Percentiles rank a stretch among this genome's conserved stretches.
These are phyloP conservation scores for Riparia riparia DNA, from an alignment of 2,113 vertebrate genomes.

Conservation along the genomic window DNA sequence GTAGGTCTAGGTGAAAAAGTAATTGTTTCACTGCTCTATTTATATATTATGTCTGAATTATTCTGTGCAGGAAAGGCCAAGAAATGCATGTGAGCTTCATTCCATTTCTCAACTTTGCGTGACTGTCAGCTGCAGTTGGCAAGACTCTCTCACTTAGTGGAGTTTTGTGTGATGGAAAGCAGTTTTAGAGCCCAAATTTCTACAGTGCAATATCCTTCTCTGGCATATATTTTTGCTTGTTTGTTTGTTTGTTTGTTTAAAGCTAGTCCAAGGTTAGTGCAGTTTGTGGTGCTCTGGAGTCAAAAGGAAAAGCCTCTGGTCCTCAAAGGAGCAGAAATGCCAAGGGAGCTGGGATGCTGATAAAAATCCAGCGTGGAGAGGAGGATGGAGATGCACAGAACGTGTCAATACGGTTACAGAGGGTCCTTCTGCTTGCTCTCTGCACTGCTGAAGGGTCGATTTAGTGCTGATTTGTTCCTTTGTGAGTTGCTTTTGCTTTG, in stretches of 20 bases:
- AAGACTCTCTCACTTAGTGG: slow-evolving; percentile 26
- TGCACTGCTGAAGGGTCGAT: not conserved
- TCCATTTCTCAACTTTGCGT: slow-evolving; percentile 55
- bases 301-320: not conserved
- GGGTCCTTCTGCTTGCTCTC: not conserved
- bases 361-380: not conserved
- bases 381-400: not conserved
- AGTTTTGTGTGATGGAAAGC: slow-evolving; percentile 63
- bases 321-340: not conserved
- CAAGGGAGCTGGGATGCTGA: not conserved
- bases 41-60: slow-evolving; percentile 82
- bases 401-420: rapidly evolving
- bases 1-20: slow-evolving; percentile 83
- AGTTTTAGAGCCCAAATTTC: slow-evolving; percentile 63
- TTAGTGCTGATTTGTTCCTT: not conserved
- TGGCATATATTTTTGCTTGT: slow-evolving; percentile 24
- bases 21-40: slow-evolving; percentile 83
- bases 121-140: slow-evolving; percentile 58
- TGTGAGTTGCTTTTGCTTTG: not conserved
- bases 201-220: slow-evolving; percentile 67
- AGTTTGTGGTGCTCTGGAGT: slow-evolving; percentile 18
- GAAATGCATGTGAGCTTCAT: slow-evolving; percentile 75
- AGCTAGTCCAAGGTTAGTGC: slow-evolving; percentile 43
- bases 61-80: slow-evolving; percentile 80
- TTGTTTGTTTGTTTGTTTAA: slow-evolving; percentile 6